Evolutionary conservation across 2,797 vertebrate genomes (phyloP).

Genomic region (Enteromius unitaeniatus): DNA sequence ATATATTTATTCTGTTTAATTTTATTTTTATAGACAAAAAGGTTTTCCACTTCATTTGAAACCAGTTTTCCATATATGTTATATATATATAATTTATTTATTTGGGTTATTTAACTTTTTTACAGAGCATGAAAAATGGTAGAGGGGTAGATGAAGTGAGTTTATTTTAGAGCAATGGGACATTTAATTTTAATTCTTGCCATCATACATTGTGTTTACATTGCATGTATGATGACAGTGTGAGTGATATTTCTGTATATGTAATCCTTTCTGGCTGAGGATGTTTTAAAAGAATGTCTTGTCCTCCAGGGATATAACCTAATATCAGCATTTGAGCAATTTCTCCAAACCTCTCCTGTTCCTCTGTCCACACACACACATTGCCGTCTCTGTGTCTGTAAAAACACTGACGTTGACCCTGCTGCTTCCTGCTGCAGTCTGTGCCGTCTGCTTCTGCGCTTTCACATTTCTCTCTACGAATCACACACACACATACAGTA

Average conservation of each 20-base stretch:
- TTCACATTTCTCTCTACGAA: slow-evolving; percentile 53
- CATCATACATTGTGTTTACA: background rate
- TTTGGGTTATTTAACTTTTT: background rate
- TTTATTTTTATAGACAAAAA: background rate
- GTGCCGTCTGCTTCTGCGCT: slow-evolving; percentile 25
- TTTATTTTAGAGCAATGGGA: slow-evolving; percentile 19
- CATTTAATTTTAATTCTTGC: background rate
- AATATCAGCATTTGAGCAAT: slow-evolving; percentile 67
- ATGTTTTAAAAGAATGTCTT: slow-evolving; percentile 73
- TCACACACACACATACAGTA: slow-evolving; percentile 25
- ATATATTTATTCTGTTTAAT: background rate
- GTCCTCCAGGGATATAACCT: slow-evolving; percentile 60
- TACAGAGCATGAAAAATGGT: background rate
- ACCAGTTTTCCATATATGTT: background rate
- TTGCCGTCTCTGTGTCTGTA: slow-evolving; percentile 32
- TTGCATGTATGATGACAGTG: background rate
- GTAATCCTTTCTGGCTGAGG: slow-evolving; percentile 72
- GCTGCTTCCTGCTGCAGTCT: slow-evolving; percentile 74
- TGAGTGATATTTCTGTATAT: slow-evolving; percentile 73
- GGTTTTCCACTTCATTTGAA: background rate
- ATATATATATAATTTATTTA: background rate
- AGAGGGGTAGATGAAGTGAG: background rate
- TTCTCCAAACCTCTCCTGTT: slow-evolving; percentile 26
- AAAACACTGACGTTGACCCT: slow-evolving; percentile 47
- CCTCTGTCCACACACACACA: slow-evolving; percentile 38